These are phyloP conservation scores for Chaenogobius annularis DNA, from an alignment of 2,113 vertebrate species.

Conservation along the genomic window DNA sequence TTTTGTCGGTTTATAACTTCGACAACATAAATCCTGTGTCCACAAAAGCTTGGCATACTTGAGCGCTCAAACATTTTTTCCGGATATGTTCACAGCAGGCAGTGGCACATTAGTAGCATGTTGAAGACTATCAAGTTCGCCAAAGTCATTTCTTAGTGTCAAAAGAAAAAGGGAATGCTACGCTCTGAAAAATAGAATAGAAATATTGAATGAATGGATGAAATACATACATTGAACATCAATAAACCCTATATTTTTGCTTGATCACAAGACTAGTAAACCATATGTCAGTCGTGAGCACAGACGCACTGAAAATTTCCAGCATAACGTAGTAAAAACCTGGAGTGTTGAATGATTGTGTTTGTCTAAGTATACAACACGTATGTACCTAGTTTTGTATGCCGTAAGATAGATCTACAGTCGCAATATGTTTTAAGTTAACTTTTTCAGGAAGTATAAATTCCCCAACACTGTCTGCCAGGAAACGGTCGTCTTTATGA, in stretches of 20 bases:
- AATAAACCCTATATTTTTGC: not conserved
- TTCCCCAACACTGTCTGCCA: conserved; percentile 26
- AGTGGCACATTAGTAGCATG: conserved; percentile 1
- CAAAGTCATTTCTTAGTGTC: not conserved
- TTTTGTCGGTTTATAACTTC: conserved; percentile 7
- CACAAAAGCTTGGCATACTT: conserved; percentile 3
- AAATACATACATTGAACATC: not conserved
- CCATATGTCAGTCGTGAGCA: not conserved
- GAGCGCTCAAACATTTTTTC: not conserved
- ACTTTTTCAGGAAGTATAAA: conserved; percentile 19
- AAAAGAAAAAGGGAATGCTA: not conserved
- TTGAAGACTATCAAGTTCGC: conserved; percentile 2
- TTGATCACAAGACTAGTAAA: not conserved
- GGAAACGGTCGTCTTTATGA: conserved; percentile 52
- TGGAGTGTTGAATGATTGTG: not conserved
- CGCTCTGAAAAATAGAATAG: not conserved
- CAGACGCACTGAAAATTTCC: not conserved
- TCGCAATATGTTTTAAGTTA: conserved; percentile 26
- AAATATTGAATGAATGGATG: not conserved
- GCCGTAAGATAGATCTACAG: conserved; percentile 30
- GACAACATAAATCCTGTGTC: conserved; percentile 2
- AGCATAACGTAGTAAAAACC: not conserved
- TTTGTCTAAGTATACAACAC: not conserved
- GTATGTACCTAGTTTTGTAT: not conserved
- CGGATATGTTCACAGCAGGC: conserved; percentile 13